Percentiles rank a stretch among this genome's conserved stretches.
Conservation (phyloP, 2,888 invertebrate species). For the Leuctra nigra region DNA sequence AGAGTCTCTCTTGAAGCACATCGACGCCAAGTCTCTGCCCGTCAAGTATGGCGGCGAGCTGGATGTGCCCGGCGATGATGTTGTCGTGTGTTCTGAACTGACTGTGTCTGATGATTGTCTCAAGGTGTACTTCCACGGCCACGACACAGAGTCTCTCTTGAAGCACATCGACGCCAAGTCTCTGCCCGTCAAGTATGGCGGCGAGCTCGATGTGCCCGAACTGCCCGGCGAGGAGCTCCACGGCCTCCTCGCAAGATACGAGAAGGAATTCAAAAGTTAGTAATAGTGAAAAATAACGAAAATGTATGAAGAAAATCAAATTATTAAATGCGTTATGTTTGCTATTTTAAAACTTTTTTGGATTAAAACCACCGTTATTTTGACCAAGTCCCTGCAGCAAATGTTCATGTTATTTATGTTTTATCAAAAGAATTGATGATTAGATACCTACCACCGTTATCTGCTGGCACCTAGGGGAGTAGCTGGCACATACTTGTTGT, state of each 20-base stretch:
- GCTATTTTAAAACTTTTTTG: background rate
- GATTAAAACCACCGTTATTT: too few relatives aligned
- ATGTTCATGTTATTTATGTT: too few relatives aligned
- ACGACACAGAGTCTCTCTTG: conserved; percentile 64
- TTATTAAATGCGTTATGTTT: too few relatives aligned
- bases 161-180: conserved; percentile 61
- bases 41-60: conserved; percentile 59
- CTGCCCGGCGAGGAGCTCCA: conserved; percentile 57
- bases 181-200: conserved; percentile 65
- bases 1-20: conserved; percentile 50
- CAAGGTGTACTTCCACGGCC: conserved; percentile 65
- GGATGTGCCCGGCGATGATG: conserved; percentile 49
- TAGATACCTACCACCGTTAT: too few relatives aligned
- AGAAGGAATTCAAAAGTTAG: conserved; percentile 63
- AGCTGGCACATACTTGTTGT: too few relatives aligned
- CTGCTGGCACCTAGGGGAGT: too few relatives aligned
- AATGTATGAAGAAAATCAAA: too few relatives aligned
- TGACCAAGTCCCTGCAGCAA: too few relatives aligned
- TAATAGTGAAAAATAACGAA: too few relatives aligned
- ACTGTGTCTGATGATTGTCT: too few relatives aligned
- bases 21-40: conserved; percentile 54
- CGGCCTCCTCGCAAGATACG: conserved; percentile 58
- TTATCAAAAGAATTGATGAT: too few relatives aligned
- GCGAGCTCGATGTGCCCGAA: conserved; percentile 33
- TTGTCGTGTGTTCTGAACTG: too few relatives aligned